A percentile compares a stretch with the other conserved stretches of the same genome.
Evolutionary conservation across 2,113 vertebrate species (phyloP).

Genomic region (Elachura formosa): DNA sequence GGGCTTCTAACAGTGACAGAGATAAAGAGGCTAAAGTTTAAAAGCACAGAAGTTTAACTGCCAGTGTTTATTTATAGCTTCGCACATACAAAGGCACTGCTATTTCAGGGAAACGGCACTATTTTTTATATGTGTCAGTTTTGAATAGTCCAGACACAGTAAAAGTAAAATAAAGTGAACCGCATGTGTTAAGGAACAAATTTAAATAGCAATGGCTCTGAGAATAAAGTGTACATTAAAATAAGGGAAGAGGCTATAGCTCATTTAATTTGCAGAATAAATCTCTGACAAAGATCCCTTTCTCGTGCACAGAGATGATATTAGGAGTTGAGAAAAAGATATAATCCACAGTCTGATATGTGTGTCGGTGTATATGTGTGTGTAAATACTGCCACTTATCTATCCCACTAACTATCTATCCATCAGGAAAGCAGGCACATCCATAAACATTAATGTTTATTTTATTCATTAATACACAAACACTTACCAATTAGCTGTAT

Average conservation of each 20-base stretch:
- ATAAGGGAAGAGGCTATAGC: constrained; percentile 39
- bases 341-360: not conserved
- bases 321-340: constrained; percentile 3
- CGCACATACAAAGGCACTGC: constrained; percentile 56
- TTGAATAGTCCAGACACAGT: constrained; percentile 59
- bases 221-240: constrained; percentile 71
- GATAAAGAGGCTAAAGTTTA: constrained; percentile 65
- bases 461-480: not conserved
- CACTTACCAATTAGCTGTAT: not conserved
- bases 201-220: constrained; percentile 66
- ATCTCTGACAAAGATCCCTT: constrained; percentile 41
- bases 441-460: not conserved
- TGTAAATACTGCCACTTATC: not conserved
- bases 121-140: constrained; percentile 69
- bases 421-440: not conserved
- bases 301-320: constrained; percentile 3
- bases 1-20: constrained; percentile 59
- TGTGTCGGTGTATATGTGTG: not conserved
- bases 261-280: constrained; percentile 65
- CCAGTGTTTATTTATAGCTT: constrained; percentile 66
- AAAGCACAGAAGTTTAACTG: constrained; percentile 66
- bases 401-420: not conserved
- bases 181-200: constrained; percentile 56
- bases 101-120: constrained; percentile 54
- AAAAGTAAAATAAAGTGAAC: constrained; percentile 72